Conservation (phyloP, 1,140 invertebrate species). For the Rhagoletis zephyria region DNA sequence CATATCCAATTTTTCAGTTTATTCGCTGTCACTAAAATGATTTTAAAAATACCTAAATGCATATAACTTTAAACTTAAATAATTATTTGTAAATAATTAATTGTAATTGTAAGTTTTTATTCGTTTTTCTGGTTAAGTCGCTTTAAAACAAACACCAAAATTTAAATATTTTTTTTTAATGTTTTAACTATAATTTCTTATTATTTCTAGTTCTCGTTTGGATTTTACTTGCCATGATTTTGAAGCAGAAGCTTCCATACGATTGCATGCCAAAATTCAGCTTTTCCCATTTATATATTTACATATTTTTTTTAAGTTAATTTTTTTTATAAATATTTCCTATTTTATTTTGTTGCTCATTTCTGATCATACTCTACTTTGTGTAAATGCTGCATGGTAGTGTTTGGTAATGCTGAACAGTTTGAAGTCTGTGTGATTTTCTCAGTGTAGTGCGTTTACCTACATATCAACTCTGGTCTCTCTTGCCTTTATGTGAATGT, state of each 20-base stretch:
- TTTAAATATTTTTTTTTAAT: not conserved
- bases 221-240: no score
- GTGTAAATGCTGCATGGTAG: not conserved
- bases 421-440: not conserved
- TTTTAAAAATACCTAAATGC: slow-evolving; percentile 20
- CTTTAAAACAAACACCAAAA: not conserved
- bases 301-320: not conserved
- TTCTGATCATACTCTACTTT: not conserved
- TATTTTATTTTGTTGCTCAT: not conserved
- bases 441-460: slow-evolving; percentile 1
- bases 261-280: not conserved
- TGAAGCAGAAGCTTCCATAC: not conserved
- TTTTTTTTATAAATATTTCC: not conserved
- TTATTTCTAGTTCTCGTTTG: not conserved
- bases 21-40: not conserved
- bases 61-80: not conserved
- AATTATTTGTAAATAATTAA: slow-evolving; percentile 2
- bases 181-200: not conserved
- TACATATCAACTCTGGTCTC: not conserved
- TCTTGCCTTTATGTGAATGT: not conserved
- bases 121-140: not conserved
- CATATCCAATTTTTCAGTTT: not conserved
- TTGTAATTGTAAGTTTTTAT: not conserved
- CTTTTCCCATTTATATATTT: not conserved
- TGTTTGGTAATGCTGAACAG: not conserved